Percentiles rank a stretch among this genome's conserved stretches.
Conservation (phyloP, 2,113 vertebrate species). For the Calyptomena viridis region DNA sequence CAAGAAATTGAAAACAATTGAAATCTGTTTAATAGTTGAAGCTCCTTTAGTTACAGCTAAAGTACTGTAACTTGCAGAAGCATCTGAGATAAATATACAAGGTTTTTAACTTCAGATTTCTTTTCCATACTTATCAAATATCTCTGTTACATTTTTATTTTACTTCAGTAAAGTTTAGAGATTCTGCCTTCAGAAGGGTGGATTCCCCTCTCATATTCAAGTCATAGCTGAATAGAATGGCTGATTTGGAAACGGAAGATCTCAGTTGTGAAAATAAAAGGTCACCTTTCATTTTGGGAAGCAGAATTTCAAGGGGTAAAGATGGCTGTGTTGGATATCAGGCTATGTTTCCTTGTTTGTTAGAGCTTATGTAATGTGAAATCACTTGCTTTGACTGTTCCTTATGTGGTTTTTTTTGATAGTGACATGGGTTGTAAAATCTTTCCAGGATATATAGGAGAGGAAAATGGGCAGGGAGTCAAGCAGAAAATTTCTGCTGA, state of each 20-base stretch:
- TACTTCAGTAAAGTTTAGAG: neutral
- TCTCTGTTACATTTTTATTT: neutral
- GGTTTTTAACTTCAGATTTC: neutral
- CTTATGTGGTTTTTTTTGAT: neutral
- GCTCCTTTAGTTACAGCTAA: neutral
- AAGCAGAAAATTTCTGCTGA: neutral
- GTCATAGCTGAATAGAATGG: rapidly evolving
- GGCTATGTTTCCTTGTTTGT: neutral
- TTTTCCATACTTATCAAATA: neutral
- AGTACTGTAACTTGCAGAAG: neutral
- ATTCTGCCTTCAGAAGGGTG: neutral
- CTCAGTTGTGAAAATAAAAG: neutral
- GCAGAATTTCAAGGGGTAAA: neutral
- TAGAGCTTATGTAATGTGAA: neutral
- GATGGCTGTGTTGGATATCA: neutral
- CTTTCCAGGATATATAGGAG: neutral
- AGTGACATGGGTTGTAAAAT: neutral
- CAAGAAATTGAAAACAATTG: neutral
- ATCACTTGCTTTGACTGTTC: neutral
- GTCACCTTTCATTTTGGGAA: neutral
- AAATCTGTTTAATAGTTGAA: neutral
- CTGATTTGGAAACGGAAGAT: neutral
- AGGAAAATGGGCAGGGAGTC: neutral
- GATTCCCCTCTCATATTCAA: neutral
- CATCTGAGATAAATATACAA: neutral